Evolutionary conservation across 1,140 invertebrate genomes (phyloP), one percentile per base, ranked within the genome.

Genomic region (Diplogasteroides magnus): DNA sequence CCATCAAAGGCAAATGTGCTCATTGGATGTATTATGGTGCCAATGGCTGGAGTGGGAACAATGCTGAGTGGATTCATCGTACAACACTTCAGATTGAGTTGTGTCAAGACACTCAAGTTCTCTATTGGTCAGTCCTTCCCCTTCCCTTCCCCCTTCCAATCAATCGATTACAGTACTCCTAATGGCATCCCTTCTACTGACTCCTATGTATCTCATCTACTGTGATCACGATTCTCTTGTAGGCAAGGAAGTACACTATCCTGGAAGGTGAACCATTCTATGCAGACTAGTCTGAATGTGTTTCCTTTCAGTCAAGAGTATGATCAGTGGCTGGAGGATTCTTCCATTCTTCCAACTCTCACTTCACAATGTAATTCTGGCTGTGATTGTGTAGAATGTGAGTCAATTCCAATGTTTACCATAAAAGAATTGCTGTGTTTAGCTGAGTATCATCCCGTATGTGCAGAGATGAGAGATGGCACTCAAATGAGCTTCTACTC

Each of bases 151-250:
- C 37, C 37, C 19, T 48, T 48, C 37, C 6, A 6, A 11, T 11
- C 37, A 11, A 19, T 48, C 19, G 6, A 19, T 48, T 19, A 48
- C 37, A 48, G 37, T 6, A 15, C 64, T 82, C n/a, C 68, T 82
- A 1, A 61, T 83, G 1, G 71, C 72, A n/a, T 79, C 80, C 3
- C 68, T 82, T 2, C 63, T 77, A 6, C 70, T 82, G 11, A 77
- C 79, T 13, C 80, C 80, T 2, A 82, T 82, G 80, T 82, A 83
- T 57, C 73, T 81, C 32, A 82, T 82, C 58, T 82, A 82, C 69
- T 82, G 80, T 37, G 81, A 82, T 61, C 80, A 82, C 25, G 70
- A 71, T 31, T 59, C 64, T n/a, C 55, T 79, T 77, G 31, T 55
- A 79, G 27, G 80, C 23, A 77, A 83, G 28, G 80, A 82, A 48